phyloP scores from a whole-genome alignment of 2,113 vertebrate genomes.

The Indicator maculatus region DNA sequence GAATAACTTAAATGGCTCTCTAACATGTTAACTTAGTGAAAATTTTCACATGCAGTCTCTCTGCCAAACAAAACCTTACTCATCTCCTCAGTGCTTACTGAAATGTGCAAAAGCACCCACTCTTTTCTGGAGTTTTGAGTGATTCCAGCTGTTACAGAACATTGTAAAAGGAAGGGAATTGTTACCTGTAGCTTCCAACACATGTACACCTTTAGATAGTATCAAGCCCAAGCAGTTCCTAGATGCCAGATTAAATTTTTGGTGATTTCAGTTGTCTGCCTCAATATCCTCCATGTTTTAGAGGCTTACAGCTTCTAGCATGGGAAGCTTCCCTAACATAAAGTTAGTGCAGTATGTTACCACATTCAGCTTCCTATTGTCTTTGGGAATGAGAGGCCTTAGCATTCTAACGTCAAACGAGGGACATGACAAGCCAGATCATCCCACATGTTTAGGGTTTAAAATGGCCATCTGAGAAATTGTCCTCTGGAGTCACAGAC shows the following conservation, averaged over 20 bases:
- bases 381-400: neutral
- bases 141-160: neutral
- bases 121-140: neutral
- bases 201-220: neutral
- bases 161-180: neutral
- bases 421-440: neutral
- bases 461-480: neutral
- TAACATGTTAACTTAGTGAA: neutral
- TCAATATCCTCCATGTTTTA: neutral
- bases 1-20: neutral
- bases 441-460: neutral
- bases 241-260: neutral
- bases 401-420: neutral
- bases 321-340: neutral
- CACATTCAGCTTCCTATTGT: neutral
- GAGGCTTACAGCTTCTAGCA: neutral
- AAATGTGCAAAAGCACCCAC: neutral
- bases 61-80: neutral
- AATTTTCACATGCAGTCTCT: neutral
- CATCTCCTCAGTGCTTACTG: neutral
- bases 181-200: neutral
- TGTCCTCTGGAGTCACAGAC: neutral
- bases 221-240: neutral
- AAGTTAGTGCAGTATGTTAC: neutral
- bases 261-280: neutral